phyloP scores from a whole-genome alignment of 2,113 vertebrate species.

The Eulacestoma nigropectus region DNA sequence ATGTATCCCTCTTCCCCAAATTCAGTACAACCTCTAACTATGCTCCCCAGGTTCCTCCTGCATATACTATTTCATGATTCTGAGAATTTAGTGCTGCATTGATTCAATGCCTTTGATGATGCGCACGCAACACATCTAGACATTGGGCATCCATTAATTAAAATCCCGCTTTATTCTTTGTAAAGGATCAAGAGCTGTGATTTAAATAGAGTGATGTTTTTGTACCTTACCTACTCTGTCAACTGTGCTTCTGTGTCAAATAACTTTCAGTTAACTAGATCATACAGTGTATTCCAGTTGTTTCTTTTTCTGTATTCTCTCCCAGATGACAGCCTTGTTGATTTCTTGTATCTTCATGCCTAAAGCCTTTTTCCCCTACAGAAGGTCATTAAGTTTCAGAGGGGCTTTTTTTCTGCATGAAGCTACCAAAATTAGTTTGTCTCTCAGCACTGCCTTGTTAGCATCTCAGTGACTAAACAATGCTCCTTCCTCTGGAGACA shows the following conservation, averaged over 20 bases:
- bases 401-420: background rate
- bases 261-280: background rate
- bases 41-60: background rate
- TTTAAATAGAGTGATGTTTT: background rate
- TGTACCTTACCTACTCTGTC: background rate
- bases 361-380: slow-evolving; percentile 34
- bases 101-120: background rate
- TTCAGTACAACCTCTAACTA: background rate
- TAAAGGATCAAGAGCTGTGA: background rate
- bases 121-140: background rate
- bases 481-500: background rate
- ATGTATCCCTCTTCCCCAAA: background rate
- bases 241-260: background rate
- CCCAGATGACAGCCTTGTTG: slow-evolving; percentile 28
- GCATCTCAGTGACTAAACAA: slow-evolving; percentile 12
- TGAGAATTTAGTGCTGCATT: background rate
- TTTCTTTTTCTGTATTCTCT: background rate
- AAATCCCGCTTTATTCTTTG: background rate
- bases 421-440: slow-evolving; percentile 33
- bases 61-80: background rate
- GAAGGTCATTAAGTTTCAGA: slow-evolving; percentile 50
- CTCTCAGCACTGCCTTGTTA: background rate
- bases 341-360: slow-evolving; percentile 42
- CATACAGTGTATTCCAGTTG: background rate
- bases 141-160: background rate